phyloP scores from a whole-genome alignment of 92 coral and sea anemone genomes.

The Palythoa grandiflora region DNA sequence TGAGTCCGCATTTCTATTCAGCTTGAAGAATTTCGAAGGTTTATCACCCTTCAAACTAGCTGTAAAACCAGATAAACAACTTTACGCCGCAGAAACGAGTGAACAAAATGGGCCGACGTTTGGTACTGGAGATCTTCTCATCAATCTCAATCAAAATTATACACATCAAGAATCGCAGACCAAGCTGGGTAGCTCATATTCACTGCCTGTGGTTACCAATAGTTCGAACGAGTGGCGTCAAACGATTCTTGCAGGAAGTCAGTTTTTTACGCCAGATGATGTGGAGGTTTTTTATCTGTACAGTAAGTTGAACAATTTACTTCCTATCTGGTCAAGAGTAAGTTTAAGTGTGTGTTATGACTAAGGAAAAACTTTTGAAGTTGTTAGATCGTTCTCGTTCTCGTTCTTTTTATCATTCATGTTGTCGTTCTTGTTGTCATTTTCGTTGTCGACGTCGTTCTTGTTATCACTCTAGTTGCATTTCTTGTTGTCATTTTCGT shows the following conservation, averaged over 20 bases:
- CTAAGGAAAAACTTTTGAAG: neutral
- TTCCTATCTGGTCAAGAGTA: neutral
- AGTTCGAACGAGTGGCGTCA: neutral
- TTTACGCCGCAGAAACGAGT: constrained; percentile 4
- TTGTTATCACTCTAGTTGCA: neutral
- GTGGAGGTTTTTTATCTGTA: constrained; percentile 38
- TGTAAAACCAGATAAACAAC: neutral
- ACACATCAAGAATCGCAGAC: neutral
- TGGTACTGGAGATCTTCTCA: constrained; percentile 13
- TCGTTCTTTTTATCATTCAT: too few species aligned
- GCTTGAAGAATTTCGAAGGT: constrained; percentile 14
- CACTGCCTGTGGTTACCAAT: neutral
- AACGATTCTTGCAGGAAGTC: constrained; percentile 28
- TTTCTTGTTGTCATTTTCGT: neutral
- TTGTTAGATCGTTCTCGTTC: neutral
- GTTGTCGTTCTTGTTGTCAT: too few species aligned
- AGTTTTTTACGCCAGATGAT: constrained; percentile 24
- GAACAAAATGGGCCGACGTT: constrained; percentile 21
- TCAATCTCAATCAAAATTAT: neutral
- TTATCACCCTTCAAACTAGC: constrained; percentile 21
- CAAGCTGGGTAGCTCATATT: neutral
- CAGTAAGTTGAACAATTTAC: neutral
- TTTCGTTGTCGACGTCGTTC: neutral
- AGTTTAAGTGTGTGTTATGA: neutral
- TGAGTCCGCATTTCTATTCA: constrained; percentile 34